phyloP scores from a whole-genome alignment of 1,140 invertebrate genomes.

The Adoxophyes honmai region DNA sequence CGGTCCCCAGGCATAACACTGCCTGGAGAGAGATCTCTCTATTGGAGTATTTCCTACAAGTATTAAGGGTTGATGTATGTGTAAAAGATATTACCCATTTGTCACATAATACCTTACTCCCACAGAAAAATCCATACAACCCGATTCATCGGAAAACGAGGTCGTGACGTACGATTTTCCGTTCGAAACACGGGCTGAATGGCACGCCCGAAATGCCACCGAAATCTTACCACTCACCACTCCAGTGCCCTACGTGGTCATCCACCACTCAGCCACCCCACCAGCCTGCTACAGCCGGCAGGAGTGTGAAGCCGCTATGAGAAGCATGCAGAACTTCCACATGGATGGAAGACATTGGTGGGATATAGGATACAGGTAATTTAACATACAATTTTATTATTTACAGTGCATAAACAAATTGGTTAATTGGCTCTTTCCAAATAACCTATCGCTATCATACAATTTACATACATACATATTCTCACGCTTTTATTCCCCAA shows the following conservation, averaged over 20 bases:
- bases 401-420: too few species aligned
- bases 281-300: constrained; percentile 76
- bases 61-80: too few species aligned
- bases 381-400: too few species aligned
- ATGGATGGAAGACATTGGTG: constrained; percentile 80
- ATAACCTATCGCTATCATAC: too few species aligned
- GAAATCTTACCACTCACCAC: constrained; percentile 64
- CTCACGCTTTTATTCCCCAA: too few species aligned
- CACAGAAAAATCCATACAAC: constrained; percentile 13
- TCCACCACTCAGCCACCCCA: constrained; percentile 85
- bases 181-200: constrained; percentile 78
- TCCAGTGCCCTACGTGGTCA: constrained; percentile 86
- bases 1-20: too few species aligned
- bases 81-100: too few species aligned
- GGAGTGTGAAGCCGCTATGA: constrained; percentile 77
- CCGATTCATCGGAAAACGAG: constrained; percentile 38
- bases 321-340: constrained; percentile 79
- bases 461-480: too few species aligned
- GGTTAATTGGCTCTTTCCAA: too few species aligned
- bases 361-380: constrained; percentile 84
- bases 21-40: too few species aligned
- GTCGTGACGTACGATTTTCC: constrained; percentile 55
- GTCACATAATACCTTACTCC: too few species aligned
- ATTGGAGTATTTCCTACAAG: too few species aligned
- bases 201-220: constrained; percentile 80